A percentile compares a stretch with the other conserved stretches of the same genome.
Evolutionary conservation across 2,113 vertebrate species (phyloP).

Genomic region (Lucifuga dentata): DNA sequence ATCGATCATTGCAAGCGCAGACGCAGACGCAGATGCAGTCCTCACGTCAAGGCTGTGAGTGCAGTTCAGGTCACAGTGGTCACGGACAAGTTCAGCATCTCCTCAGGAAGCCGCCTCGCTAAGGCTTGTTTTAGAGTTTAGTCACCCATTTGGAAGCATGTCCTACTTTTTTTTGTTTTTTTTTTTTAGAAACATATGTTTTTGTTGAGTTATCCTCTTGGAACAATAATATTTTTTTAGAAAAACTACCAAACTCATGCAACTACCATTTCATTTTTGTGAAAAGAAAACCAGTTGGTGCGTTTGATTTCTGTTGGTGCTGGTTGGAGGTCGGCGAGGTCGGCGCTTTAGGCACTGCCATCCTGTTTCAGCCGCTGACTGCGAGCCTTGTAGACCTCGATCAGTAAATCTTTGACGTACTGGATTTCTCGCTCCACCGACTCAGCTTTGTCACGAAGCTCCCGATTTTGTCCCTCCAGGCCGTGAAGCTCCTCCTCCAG

Average conservation of each 20-base stretch:
- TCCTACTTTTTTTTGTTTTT: slow-evolving; percentile 4
- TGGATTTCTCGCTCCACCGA: slow-evolving; percentile 94
- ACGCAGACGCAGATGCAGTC: slow-evolving; percentile 59
- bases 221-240: slow-evolving; percentile 50
- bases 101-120: slow-evolving; percentile 64
- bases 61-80: slow-evolving; percentile 83
- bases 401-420: slow-evolving; percentile 93
- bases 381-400: slow-evolving; percentile 94
- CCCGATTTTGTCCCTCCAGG: slow-evolving; percentile 90
- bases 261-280: slow-evolving; percentile 65
- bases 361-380: slow-evolving; percentile 90
- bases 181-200: slow-evolving; percentile 40
- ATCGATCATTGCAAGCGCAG: slow-evolving; percentile 56
- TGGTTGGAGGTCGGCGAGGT: slow-evolving; percentile 55
- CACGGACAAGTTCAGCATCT: slow-evolving; percentile 79
- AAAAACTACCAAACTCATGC: slow-evolving; percentile 82
- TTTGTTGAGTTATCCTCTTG: slow-evolving; percentile 39
- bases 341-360: slow-evolving; percentile 79
- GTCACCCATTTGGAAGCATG: slow-evolving; percentile 53
- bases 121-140: slow-evolving; percentile 64
- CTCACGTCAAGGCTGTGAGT: slow-evolving; percentile 72
- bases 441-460: slow-evolving; percentile 91
- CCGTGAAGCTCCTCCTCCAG: slow-evolving; percentile 92
- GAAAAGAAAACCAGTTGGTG: slow-evolving; percentile 57
- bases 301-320: slow-evolving; percentile 56